Conservation (phyloP, 2,888 invertebrate species). For the Hesperia comma region DNA sequence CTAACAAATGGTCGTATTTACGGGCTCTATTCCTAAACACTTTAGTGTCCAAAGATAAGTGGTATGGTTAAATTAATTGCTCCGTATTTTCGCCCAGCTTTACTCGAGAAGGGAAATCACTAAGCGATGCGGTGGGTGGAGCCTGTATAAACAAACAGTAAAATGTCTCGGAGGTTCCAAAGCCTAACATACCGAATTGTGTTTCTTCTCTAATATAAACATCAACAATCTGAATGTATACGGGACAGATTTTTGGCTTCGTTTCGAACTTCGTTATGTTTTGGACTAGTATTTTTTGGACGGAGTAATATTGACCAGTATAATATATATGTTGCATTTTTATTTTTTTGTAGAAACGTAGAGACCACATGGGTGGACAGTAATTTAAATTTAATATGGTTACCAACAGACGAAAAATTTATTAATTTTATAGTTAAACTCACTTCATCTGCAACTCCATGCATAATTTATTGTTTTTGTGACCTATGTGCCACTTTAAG, state of each 20-base stretch:
- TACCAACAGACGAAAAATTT: no score
- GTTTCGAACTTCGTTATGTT: not conserved
- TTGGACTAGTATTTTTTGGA: not conserved
- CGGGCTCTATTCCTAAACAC: conserved; percentile 24
- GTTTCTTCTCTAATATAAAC: conserved; percentile 14
- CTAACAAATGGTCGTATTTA: conserved; percentile 11
- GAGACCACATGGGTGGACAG: no score
- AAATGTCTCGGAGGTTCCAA: conserved; percentile 13
- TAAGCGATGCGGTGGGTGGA: conserved; percentile 48
- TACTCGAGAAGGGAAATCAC: conserved; percentile 45
- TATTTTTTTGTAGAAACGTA: no score
- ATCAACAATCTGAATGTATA: conserved; percentile 8
- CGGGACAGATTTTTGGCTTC: no score
- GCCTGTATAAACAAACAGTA: conserved; percentile 43
- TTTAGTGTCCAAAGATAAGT: conserved; percentile 32
- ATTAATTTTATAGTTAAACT: no score
- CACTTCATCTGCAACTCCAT: no score
- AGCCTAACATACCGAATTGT: conserved; percentile 11
- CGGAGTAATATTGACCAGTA: no score
- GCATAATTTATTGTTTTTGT: no score
- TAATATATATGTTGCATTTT: no score
- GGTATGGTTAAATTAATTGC: conserved; percentile 42
- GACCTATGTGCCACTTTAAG: no score
- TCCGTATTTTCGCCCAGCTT: conserved; percentile 37
- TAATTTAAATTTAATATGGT: no score